phyloP scores from a whole-genome alignment of 2,888 invertebrate species.

The Hybos culiciformis region DNA sequence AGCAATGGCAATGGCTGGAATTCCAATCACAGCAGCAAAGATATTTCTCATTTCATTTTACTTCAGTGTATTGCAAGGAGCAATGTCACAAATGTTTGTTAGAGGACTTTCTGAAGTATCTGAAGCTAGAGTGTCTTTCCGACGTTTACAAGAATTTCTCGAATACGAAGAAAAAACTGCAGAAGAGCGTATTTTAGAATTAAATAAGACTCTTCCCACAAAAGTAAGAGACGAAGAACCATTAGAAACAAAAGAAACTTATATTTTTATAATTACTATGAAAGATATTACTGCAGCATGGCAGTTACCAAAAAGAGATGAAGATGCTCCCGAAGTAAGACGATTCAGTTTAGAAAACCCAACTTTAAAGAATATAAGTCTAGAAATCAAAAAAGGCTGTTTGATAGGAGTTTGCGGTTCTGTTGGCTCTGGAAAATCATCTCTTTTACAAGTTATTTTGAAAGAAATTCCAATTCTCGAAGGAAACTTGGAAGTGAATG shows the following conservation, averaged over 20 bases:
- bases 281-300: slow-evolving; percentile 37
- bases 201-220: neutral
- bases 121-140: slow-evolving; percentile 63
- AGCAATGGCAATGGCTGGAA: slow-evolving; percentile 50
- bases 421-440: slow-evolving; percentile 63
- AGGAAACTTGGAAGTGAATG: slow-evolving; percentile 46
- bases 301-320: slow-evolving; percentile 21
- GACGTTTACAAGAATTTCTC: slow-evolving; percentile 43
- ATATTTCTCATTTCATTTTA: slow-evolving; percentile 43
- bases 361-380: slow-evolving; percentile 40
- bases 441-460: slow-evolving; percentile 52
- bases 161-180: slow-evolving; percentile 29
- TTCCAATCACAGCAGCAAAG: slow-evolving; percentile 50
- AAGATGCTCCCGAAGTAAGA: neutral
- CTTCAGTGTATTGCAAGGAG: slow-evolving; percentile 40
- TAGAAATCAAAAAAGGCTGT: slow-evolving; percentile 42
- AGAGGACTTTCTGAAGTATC: slow-evolving; percentile 64
- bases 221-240: too few species aligned
- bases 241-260: too few species aligned
- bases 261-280: too few species aligned
- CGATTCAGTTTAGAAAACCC: neutral
- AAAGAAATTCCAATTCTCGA: slow-evolving; percentile 49
- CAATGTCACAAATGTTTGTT: slow-evolving; percentile 45
- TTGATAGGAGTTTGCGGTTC: slow-evolving; percentile 59
- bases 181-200: too few species aligned